phyloP scores from a whole-genome alignment of 37 sponge, comb jelly and placozoan species.

The Cliona cf. orientalis region DNA sequence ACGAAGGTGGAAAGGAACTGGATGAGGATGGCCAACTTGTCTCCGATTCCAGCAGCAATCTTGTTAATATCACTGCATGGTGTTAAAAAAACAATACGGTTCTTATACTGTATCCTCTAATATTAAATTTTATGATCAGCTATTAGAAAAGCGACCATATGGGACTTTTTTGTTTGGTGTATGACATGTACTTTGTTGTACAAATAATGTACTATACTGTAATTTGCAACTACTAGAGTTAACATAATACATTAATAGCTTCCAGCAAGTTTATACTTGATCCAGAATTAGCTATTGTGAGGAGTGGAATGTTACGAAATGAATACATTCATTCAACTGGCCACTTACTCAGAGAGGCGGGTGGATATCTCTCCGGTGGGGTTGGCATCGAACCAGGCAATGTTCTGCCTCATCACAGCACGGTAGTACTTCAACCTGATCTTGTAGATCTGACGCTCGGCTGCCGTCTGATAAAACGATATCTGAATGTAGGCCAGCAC shows the following conservation, averaged over 20 bases:
- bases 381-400: constrained; percentile 79
- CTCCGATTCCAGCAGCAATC: constrained; percentile 68
- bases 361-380: constrained; percentile 45
- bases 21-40: constrained; percentile 48
- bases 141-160: too few relatives aligned
- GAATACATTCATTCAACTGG: neutral
- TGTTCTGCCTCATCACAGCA: constrained; percentile 69
- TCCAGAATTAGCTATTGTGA: too few relatives aligned
- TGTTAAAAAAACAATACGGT: too few relatives aligned
- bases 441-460: constrained; percentile 38
- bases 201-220: neutral
- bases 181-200: too few relatives aligned
- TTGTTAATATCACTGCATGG: constrained; percentile 52
- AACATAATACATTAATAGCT: too few relatives aligned
- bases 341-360: constrained; percentile 47
- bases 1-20: constrained; percentile 47
- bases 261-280: too few relatives aligned
- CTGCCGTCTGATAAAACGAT: constrained; percentile 29
- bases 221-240: too few relatives aligned
- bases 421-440: constrained; percentile 44
- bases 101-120: too few relatives aligned
- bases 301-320: too few relatives aligned
- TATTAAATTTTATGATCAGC: too few relatives aligned
- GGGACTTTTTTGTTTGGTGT: too few relatives aligned
- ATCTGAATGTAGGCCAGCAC: constrained; percentile 35